Base-by-base conservation (phyloP, 2,888 invertebrate species). In the Syrista parreyssii region DNA sequence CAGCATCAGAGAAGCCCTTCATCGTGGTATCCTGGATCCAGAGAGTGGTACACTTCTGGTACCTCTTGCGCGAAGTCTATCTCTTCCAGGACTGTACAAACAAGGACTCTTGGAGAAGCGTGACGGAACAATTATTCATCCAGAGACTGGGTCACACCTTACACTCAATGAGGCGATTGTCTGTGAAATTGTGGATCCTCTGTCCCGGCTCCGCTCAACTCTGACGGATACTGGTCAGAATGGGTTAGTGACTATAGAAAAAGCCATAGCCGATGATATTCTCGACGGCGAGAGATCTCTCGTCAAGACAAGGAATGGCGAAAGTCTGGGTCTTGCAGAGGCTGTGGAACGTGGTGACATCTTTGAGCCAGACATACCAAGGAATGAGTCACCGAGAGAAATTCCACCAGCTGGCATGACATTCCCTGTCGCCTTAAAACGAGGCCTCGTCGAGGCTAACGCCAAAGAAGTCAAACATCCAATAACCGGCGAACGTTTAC, bases 121-220 rank as follows among this genome's bases (percentile, higher is more conserved):
- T 40, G 94, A 94, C 23, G 94, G 95, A 81, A 96, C 95, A 92
- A 95, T 97, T 79, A 94, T 98, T 83, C 98, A 98, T 91, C 97
- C 98, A 3, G 97, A 97, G 92, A 96, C 96, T 33, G 98, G 98
- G 3, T 94, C 93, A 83, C 94, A 95, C 81, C 92, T 98, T 76
- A 95, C 95, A 78, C 92, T 98, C 80, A 93, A 95, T 84, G 96
- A 98, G 93, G 97, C 98, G 35, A 96, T 98, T 75, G 94, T 96
- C 85, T 97, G 96, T 90, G 98, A 98, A 87, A 95, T 98, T 84
- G 94, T 98, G 75, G 97, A 98, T 92, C 95, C 97, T 0, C 92
- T 95, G 76, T 96, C 97, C 15, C 23, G 55, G 23, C 55, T 55
- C 9, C 23, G 55, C 55, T 55, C 55, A 9, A 93, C 93, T 76